These are phyloP conservation scores for Suillia variegata DNA, from an alignment of 2,888 invertebrate genomes.

Conservation along the genomic window DNA sequence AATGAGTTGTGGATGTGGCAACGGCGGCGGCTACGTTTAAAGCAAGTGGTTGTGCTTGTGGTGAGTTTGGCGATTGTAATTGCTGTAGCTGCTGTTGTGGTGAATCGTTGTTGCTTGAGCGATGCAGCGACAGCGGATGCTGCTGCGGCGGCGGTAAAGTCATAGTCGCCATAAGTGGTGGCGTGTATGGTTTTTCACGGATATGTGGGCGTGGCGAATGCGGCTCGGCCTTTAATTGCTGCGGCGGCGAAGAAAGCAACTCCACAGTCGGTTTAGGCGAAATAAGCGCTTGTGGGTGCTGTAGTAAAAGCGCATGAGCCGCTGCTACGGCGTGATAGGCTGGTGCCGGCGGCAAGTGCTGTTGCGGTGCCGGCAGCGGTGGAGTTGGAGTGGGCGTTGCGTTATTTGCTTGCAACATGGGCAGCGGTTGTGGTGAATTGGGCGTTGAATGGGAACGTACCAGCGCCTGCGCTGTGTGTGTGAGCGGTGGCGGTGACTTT, in stretches of 20 bases:
- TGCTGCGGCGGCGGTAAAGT: constrained; percentile 47
- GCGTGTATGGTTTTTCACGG: background rate
- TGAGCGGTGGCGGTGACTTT: constrained; percentile 48
- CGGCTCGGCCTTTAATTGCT: constrained; percentile 27
- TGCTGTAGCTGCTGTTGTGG: background rate
- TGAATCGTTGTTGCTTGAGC: constrained; percentile 22
- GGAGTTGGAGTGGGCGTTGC: constrained; percentile 25
- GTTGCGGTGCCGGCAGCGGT: constrained; percentile 13
- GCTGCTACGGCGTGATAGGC: background rate
- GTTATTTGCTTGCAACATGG: too few relatives aligned
- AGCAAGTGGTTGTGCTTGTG: constrained; percentile 23
- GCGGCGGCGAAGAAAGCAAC: constrained; percentile 38
- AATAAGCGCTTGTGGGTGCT: constrained; percentile 18
- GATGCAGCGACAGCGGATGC: constrained; percentile 41
- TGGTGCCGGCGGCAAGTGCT: constrained; percentile 23
- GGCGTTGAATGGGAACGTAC: constrained; percentile 46
- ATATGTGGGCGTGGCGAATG: constrained; percentile 24
- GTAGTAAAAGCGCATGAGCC: background rate
- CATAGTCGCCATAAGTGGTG: constrained; percentile 11
- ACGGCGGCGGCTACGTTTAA: too few relatives aligned
- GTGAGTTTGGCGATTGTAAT: constrained; percentile 10
- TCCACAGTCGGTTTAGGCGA: constrained; percentile 32
- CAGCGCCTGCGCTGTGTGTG: constrained; percentile 42
- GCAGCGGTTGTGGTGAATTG: constrained; percentile 37
- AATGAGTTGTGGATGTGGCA: constrained; percentile 30